Evolutionary conservation across 2,797 vertebrate species (phyloP).

Genomic region (Vultur gryphus): DNA sequence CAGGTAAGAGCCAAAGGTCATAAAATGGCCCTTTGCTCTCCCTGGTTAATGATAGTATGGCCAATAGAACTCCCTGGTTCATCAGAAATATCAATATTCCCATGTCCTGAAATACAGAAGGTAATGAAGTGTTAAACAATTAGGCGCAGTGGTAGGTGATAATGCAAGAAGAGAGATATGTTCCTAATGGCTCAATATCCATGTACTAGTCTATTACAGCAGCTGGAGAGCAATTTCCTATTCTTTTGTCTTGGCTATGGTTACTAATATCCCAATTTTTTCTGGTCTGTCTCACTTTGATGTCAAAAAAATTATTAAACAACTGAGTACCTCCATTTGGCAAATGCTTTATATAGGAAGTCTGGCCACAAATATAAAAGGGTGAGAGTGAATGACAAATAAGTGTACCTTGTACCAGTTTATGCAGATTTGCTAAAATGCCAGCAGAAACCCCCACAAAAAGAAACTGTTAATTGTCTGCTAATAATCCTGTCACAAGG

Average conservation of each 20-base stretch:
- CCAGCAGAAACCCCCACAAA: not conserved
- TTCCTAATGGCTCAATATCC: not conserved
- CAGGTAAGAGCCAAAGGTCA: not conserved
- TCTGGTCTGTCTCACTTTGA: not conserved
- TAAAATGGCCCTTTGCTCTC: slow-evolving; percentile 5
- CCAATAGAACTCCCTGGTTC: not conserved
- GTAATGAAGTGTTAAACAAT: not conserved
- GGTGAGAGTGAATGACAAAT: not conserved
- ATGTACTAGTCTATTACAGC: not conserved
- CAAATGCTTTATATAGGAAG: not conserved
- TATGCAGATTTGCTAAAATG: not conserved
- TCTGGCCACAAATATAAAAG: not conserved
- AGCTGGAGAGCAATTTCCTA: not conserved
- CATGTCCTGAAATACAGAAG: not conserved
- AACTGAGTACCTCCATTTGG: not conserved
- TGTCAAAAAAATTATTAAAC: not conserved
- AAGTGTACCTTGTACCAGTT: not conserved
- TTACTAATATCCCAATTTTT: not conserved
- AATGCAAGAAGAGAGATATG: not conserved
- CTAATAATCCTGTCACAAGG: not conserved
- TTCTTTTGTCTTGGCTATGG: not conserved
- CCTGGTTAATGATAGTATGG: slow-evolving; percentile 9
- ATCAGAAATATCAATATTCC: not conserved
- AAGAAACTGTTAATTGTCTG: not conserved
- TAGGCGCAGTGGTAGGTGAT: not conserved